Percentiles rank a stretch among this genome's conserved stretches.
phyloP scores from a whole-genome alignment of 92 coral and sea anemone species.

The Umimayanthus kanabou region DNA sequence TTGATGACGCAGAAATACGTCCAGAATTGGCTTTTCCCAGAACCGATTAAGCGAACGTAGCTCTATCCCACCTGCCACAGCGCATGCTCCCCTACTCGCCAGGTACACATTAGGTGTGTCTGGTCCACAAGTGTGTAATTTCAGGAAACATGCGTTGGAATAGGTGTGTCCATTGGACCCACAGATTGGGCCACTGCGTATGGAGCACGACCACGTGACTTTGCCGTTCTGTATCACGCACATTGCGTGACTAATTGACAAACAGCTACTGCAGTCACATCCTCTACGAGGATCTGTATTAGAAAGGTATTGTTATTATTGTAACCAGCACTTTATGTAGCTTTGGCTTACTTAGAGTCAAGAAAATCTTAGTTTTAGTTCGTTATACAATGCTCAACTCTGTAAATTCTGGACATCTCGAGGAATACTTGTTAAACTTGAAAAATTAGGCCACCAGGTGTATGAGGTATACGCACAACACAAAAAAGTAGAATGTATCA shows the following conservation, averaged over 20 bases:
- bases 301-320: neutral
- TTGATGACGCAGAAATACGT: too few relatives aligned
- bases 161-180: conserved; percentile 15
- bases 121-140: conserved; percentile 10
- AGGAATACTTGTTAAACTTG: neutral
- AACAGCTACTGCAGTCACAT: neutral
- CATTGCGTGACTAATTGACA: neutral
- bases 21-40: too few relatives aligned
- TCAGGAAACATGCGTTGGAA: conserved; percentile 15
- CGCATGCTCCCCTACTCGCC: conserved; percentile 1
- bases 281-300: conserved; percentile 1
- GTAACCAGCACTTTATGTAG: neutral
- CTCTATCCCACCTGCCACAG: conserved; percentile 5
- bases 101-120: neutral
- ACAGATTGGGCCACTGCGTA: neutral
- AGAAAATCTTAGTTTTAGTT: neutral
- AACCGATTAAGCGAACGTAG: too few relatives aligned
- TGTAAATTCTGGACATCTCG: neutral
- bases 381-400: neutral
- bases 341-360: neutral
- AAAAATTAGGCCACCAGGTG: too few relatives aligned
- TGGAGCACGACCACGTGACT: conserved; percentile 1
- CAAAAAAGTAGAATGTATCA: too few relatives aligned
- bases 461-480: too few relatives aligned
- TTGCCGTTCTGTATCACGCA: conserved; percentile 18